Conservation (phyloP, 2,113 vertebrate genomes). For the Tretioscincus oriximinensis region DNA sequence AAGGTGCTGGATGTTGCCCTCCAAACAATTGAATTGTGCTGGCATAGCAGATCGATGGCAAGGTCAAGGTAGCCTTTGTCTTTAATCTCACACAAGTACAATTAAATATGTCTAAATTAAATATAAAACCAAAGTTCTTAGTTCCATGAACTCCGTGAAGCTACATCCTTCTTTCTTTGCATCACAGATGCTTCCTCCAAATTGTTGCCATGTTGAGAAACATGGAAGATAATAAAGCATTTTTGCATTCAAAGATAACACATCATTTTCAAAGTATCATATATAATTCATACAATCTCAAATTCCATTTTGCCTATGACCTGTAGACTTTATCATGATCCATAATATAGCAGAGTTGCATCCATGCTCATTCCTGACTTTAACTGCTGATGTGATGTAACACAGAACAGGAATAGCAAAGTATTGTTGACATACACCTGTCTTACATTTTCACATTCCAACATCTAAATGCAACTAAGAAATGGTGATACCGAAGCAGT, state of each 20-base stretch:
- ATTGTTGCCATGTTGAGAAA: not conserved
- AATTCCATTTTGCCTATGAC: not conserved
- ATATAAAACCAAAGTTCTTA: not conserved
- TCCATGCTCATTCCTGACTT: not conserved
- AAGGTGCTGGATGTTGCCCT: no score
- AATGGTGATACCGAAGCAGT: not conserved
- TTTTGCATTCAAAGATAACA: not conserved
- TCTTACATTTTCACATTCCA: not conserved
- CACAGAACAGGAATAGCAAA: not conserved
- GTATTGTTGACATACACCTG: not conserved
- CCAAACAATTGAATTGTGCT: not conserved
- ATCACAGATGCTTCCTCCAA: not conserved
- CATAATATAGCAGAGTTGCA: no score
- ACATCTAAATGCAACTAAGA: not conserved
- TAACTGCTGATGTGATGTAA: not conserved
- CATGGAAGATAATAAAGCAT: not conserved
- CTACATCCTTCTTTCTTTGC: not conserved
- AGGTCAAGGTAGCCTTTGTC: not conserved
- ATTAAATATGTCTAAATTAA: not conserved
- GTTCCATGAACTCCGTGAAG: not conserved
- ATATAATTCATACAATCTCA: not conserved
- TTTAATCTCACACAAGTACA: not conserved
- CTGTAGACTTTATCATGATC: not conserved
- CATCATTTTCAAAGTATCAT: not conserved
- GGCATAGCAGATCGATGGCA: not conserved